Evolutionary conservation across 30 jellyfish, hydroid and myxozoan genomes (phyloP), one percentile per base, ranked within the genome.

Genomic region (Hydractinia symbiolongicarpus): DNA sequence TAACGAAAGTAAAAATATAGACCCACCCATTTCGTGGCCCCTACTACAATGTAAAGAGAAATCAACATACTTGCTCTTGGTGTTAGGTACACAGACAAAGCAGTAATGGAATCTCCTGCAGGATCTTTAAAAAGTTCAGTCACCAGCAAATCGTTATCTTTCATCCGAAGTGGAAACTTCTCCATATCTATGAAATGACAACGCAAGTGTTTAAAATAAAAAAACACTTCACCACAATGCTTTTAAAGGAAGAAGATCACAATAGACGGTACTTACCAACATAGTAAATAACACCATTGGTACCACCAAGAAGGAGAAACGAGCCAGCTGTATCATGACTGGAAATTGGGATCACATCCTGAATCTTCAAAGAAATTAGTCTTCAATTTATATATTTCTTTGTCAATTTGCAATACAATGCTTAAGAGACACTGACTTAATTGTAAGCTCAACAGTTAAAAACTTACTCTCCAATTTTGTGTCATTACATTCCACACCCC

Each of bases 401-500:
- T 0, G 15, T 58, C 15, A 58, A 58, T 58, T 11, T 16, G 17
- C 69, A 58, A 3, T 58, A 58, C 15, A 58, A 58, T 58, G 3
- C 69, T 11, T 16, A 58, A 16, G 15, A 11, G 69, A 16, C 1
- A 58, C 68, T 9, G 68, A 57, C 15, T 2, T 58, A 1, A 16
- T 58, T 58, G 69, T 13, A 58, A 58, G 69, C 17, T 58, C 15
- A 64, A 7, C 19, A 51, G 16, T 6, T 6, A n/a, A 64, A 51
- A 7, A 64, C 85, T 19, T 54, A 84, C 98, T 93, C 92, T 94
- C 98, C 98, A 92, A 67, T 81, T 91, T 61, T 92, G 96, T 9
- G 96, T 92, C 56, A 86, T 89, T 7, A 95, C 96, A 84, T 92
- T 95, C 98, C 98, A 92, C 13, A 92, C 96, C 9, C 98, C 98